Evolutionary conservation across 1,140 invertebrate species (phyloP), one percentile per base, ranked within the genome.

Genomic region (Drosophila nannoptera): DNA sequence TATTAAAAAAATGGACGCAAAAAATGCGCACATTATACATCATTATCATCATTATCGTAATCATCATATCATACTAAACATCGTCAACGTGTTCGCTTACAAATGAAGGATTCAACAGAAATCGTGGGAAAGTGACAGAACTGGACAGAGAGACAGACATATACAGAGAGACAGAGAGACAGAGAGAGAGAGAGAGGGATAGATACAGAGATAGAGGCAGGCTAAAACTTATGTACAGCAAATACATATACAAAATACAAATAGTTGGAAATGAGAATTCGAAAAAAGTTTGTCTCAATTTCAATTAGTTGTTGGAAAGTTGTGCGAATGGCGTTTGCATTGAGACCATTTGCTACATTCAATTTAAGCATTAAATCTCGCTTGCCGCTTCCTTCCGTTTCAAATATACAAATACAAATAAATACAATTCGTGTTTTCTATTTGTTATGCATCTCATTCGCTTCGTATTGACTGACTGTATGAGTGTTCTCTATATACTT

Each of bases 341-440:
- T 68, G 67, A 7, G 36, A 61, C 64, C 65, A 72, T 52, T 68
- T 72, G 69, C 64, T 54, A 61, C 38, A 38, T 56, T 66, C 58
- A 33, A 40, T 52, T 60, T 22, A 43, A 56, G 53, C 22, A 22
- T 65, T 65, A 42, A 43, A 43, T 48, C 40, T 69, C 42, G 1
- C 59, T 48, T 66, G 52, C 7, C 7, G 7, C 8, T 43, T 16
- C 50, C 40, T 16, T 43, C 50, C 42, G 61, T 52, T 67, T 71
- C 64, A 53, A 84, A 86, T 86, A 86, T 86, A 86, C 81, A 86
- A 86, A 86, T 86, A 86, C 77, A 86, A 86, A 86, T 86, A 86
- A 84, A 86, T 86, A 86, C 81, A 84, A 75, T 48, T 75, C 48
- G 63, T 78, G 60, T 75, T 55, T 54, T 35, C 16, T 42, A 12